Evolutionary conservation across 2,888 invertebrate species (phyloP).

Genomic region (Callinectes sapidus): DNA sequence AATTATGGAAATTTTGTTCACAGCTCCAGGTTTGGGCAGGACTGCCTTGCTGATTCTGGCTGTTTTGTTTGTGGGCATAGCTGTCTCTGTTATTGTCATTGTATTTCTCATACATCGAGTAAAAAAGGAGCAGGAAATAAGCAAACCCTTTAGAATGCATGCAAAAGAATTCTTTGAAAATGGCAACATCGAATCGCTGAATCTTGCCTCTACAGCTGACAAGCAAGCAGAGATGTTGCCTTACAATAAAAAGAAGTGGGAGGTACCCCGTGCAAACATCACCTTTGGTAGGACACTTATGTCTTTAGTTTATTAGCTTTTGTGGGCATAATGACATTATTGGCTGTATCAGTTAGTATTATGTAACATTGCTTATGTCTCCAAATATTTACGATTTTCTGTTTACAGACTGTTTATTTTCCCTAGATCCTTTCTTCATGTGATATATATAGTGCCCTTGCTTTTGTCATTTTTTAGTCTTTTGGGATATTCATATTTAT

Average conservation of each 20-base stretch:
- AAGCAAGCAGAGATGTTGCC: conserved; percentile 95
- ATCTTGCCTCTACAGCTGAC: conserved; percentile 84
- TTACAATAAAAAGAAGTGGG: conserved; percentile 88
- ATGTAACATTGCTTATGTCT: no score
- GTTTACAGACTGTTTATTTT: no score
- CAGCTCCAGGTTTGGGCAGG: neutral
- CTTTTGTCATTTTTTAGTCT: no score
- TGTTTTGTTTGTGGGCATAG: neutral
- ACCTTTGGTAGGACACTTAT: conserved; percentile 81
- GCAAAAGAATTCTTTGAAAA: conserved; percentile 54
- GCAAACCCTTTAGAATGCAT: neutral
- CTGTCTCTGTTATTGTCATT: conserved; percentile 40
- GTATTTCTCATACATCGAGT: conserved; percentile 49
- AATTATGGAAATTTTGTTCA: neutral
- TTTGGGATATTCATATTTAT: no score
- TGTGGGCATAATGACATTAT: no score
- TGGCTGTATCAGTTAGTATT: no score
- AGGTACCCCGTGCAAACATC: conserved; percentile 91
- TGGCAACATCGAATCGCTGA: conserved; percentile 63
- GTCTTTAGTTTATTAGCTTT: no score
- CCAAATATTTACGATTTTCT: no score
- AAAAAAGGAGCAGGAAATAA: conserved; percentile 17
- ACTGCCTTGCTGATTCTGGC: neutral
- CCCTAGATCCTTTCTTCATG: no score
- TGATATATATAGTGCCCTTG: no score